A percentile compares a stretch with the other conserved stretches of the same genome.
phyloP scores from a whole-genome alignment of 2,113 vertebrate species.

The Equus quagga region DNA sequence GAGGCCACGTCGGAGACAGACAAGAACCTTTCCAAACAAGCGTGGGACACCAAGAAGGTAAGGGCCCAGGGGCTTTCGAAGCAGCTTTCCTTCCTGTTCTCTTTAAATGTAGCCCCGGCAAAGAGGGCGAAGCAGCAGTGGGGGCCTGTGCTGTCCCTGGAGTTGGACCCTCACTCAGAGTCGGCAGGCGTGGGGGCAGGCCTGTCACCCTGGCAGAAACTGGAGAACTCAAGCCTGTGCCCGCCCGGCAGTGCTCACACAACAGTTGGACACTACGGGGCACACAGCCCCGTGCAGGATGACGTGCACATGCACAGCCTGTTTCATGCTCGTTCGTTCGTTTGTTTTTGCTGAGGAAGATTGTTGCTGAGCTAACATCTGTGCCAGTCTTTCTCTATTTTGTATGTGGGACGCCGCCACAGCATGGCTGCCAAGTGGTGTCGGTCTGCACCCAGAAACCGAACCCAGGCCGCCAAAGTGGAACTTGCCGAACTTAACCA shows the following conservation, averaged over 20 bases:
- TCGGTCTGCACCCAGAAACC: no score
- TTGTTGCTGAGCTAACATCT: no score
- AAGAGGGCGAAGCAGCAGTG: background rate
- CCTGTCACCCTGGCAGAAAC: background rate
- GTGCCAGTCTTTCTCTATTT: no score
- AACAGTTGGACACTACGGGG: background rate
- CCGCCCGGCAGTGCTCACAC: background rate
- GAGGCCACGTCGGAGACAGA: slow-evolving; percentile 90
- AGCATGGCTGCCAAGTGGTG: no score
- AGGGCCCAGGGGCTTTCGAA: background rate
- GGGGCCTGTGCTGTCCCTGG: background rate
- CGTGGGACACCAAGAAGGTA: slow-evolving; percentile 97
- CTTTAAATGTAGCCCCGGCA: background rate
- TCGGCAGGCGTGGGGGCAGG: background rate
- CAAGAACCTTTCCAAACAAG: slow-evolving; percentile 91
- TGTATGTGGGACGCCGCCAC: no score
- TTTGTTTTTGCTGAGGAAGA: no score
- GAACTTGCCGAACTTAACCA: no score
- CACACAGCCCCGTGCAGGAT: background rate
- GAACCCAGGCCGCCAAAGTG: no score
- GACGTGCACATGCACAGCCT: background rate
- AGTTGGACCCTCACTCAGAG: background rate
- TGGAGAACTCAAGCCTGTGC: background rate
- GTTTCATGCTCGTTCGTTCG: background rate
- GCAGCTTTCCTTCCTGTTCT: background rate